A percentile compares a stretch with the other conserved stretches of the same genome.
Conservation (phyloP, 2,797 vertebrate species). For the Danio albolineatus region DNA sequence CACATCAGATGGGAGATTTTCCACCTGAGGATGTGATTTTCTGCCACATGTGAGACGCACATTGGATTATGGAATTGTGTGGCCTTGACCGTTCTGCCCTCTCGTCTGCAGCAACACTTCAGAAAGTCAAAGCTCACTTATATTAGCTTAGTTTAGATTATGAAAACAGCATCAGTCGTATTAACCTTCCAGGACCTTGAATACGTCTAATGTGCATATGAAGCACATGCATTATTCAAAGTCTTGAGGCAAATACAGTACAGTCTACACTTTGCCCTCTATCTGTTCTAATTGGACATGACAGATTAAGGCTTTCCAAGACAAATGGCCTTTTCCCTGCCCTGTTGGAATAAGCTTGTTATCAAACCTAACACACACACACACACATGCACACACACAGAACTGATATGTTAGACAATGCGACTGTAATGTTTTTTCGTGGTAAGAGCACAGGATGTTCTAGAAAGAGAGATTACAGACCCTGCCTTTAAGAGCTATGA, state of each 20-base stretch:
- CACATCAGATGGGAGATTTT: not conserved
- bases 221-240: conserved; percentile 34
- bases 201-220: conserved; percentile 6
- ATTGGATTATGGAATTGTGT: not conserved
- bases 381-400: too few relatives aligned
- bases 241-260: conserved; percentile 11
- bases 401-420: conserved; percentile 12
- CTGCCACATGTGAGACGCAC: not conserved
- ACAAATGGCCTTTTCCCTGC: conserved; percentile 18
- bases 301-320: conserved; percentile 30
- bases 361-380: not conserved
- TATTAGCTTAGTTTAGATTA: conserved; percentile 23
- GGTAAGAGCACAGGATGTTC: not conserved
- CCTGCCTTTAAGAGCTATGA: not conserved
- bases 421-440: conserved; percentile 9
- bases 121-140: conserved; percentile 17
- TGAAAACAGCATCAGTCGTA: conserved; percentile 6
- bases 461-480: not conserved
- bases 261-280: conserved; percentile 19
- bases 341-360: not conserved
- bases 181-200: conserved; percentile 26
- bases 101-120: not conserved
- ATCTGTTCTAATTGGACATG: conserved; percentile 34
- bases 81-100: conserved; percentile 1
- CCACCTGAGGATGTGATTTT: conserved; percentile 15